Evolutionary conservation across 1,140 invertebrate species (phyloP).

Genomic region (Brevipalpus yothersi): DNA sequence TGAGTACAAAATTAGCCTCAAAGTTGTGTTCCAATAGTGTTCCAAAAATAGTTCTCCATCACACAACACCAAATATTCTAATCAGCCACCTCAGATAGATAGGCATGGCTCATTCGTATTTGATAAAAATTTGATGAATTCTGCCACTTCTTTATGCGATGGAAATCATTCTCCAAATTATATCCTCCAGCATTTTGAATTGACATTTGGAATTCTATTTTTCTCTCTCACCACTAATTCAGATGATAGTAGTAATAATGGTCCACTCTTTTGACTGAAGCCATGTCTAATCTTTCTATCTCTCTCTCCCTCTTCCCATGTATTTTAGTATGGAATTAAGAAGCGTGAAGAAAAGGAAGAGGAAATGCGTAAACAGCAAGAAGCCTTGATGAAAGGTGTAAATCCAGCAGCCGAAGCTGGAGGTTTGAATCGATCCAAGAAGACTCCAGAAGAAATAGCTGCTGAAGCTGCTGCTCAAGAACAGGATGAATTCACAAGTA

Average conservation of each 20-base stretch:
- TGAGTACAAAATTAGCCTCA: constrained; percentile 8
- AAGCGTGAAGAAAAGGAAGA: constrained; percentile 76
- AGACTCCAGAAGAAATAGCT: constrained; percentile 84
- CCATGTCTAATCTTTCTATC: background rate
- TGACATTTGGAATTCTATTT: background rate
- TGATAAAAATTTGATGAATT: background rate
- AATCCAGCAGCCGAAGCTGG: constrained; percentile 34
- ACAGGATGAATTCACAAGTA: constrained; percentile 90
- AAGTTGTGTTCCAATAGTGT: background rate
- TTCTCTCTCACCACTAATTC: background rate
- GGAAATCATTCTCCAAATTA: background rate
- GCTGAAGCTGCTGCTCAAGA: constrained; percentile 78
- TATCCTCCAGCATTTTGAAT: background rate
- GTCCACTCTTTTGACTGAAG: background rate
- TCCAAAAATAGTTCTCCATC: background rate
- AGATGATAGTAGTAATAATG: background rate
- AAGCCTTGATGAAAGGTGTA: constrained; percentile 20
- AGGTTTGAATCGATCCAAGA: constrained; percentile 56
- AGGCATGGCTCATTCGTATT: background rate
- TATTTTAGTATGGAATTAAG: constrained; percentile 77
- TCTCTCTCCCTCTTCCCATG: background rate
- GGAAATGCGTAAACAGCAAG: constrained; percentile 13
- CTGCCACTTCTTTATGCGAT: too few relatives aligned
- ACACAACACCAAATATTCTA: too few relatives aligned
- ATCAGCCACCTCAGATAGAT: too few relatives aligned